Evolutionary conservation across 2,113 vertebrate species (phyloP), one percentile per base, ranked within the genome.

Genomic region (Charina bottae): DNA sequence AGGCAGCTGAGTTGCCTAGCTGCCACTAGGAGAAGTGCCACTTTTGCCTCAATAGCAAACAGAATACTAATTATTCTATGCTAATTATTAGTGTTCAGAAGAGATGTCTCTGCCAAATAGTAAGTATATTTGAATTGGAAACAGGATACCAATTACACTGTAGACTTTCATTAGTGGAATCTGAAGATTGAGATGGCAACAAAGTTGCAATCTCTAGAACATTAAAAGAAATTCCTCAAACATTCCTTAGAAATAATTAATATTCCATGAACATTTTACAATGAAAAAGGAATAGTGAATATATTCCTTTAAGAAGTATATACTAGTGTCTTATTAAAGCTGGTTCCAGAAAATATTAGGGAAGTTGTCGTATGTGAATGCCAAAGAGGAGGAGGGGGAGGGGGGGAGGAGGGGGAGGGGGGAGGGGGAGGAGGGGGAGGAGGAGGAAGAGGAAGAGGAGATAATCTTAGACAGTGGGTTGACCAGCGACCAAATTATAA

Each of bases 301-400:
- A 23, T 56, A 68, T 89, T 85, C n/a, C 58, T 93, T 88, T 90
- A 88, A 88, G 64, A 93, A 21, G 28, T 24, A 37, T 87, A 28
- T 54, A 56, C 55, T 93, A 88, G n/a, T 64, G 53, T 87, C 55
- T 87, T 7, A 33, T 90, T 87, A 90, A 83, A 59, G 28, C 56
- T 62, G 28, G 21, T 42, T 55, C 53, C 42, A 88, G 55, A 87
- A 88, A 72, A 83, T 83, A 60, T 90, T 78, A 83, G 13, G 85
- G 24, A 90, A 83, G 59, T 83, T 86, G 46, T 83, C 64, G 68
- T 85, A 62, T 64, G 12, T 64, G 26, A 87, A 84, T 84, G 56
- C 42, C 53, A 49, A 24, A 8, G 7, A 55, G 17, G 10, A 53
- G 15, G 64, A 53, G 33, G 59, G 23, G 6, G 33, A 37, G 58